Base-by-base conservation (phyloP, 2,888 invertebrate species). In the Piscicola geometra region DNA sequence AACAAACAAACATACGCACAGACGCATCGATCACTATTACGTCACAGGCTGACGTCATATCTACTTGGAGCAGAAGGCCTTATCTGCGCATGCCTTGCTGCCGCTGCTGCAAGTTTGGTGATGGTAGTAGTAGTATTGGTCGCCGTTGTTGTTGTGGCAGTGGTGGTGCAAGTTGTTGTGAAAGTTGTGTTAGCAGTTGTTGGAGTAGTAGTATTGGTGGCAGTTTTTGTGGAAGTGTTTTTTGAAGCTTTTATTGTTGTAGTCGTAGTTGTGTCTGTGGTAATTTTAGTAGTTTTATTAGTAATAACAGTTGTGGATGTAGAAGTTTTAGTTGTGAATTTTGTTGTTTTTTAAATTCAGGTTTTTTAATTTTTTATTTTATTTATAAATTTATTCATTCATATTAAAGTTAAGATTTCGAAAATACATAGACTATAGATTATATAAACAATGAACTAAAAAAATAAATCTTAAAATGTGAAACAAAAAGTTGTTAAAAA, bases 1-100 rank as follows among this genome's bases (percentile, higher is more conserved):
- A 67, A 67, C 15, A 67, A 33, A 33, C 67, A 67, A 5, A 67
- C 28, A 67, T 32, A 67, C 15, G 32, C 67, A 30, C 35, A 67
- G 3, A 25, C 3, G 3, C 5, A 67, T 67, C 33, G 32, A 67
- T 67, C 67, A 67, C 67, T 33, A 67, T 67, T 67, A 71, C 71
- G 50, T 71, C 50, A 47, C 28, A 71, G n/a, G 35, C 35, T 47
- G 71, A 25, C 36, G 28, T 71, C 36, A 71, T 71, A 71, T 36
- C 28, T 9, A 25, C 71, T 32, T 28, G 5, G 18, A 71, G 41
- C 28, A 47, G 30, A 18, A 68, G 32, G 32, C 32, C 68, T 35
- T 35, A 32, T 68, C 35, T 68, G 35, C 15, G 33, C 32, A 68
- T 32, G 35, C 32, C 35, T n/a, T 68, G 21, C 68, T 15, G 68